phyloP scores from a whole-genome alignment of 2,113 vertebrate species.

The Typhlomys cinereus region DNA sequence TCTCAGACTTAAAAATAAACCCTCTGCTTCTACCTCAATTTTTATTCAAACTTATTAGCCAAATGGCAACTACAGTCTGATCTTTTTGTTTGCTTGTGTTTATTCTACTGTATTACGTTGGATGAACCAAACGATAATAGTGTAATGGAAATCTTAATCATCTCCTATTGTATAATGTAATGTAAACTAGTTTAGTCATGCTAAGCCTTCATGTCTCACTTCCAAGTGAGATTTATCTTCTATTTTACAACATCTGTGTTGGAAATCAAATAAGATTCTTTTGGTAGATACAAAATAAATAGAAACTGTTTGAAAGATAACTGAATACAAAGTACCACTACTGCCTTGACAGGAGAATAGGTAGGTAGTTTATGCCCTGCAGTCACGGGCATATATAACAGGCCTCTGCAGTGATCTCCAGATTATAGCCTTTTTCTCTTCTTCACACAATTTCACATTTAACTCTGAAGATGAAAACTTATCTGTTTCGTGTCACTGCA shows the following conservation, averaged over 20 bases:
- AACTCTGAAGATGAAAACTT: not conserved
- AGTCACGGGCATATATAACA: not conserved
- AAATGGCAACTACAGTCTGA: not conserved
- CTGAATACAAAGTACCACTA: not conserved
- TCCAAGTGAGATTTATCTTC: not conserved
- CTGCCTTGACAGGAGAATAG: not conserved
- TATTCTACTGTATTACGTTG: not conserved
- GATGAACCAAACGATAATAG: not conserved
- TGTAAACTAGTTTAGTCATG: not conserved
- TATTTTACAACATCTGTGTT: not conserved
- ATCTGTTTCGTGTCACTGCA: not conserved
- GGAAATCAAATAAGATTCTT: not conserved
- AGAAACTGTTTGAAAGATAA: not conserved
- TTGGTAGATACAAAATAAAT: conserved; percentile 7
- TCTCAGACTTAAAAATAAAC: not conserved
- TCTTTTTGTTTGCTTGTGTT: not conserved
- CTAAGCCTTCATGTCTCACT: not conserved
- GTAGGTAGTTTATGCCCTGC: too few species aligned
- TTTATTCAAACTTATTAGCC: not conserved
- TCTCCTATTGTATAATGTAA: not conserved
- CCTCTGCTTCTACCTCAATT: not conserved
- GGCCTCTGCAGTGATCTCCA: not conserved
- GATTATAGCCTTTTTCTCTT: not conserved
- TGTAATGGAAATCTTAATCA: not conserved
- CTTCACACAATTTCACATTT: not conserved